Evolutionary conservation across 2,888 invertebrate species (phyloP).

Genomic region (Acrocyrtus sp.): DNA sequence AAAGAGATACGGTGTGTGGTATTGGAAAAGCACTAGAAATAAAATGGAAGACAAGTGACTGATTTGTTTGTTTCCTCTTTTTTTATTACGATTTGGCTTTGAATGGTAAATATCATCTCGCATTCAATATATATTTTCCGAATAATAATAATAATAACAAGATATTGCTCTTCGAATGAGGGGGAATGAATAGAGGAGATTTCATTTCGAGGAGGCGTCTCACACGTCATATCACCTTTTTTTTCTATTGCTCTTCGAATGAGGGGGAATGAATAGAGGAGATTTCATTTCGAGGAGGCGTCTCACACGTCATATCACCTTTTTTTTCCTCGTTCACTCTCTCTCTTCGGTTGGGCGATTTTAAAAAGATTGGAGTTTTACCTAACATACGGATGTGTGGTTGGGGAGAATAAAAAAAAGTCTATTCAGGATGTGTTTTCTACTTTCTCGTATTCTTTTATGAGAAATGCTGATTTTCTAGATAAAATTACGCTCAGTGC

Average conservation of each 20-base stretch:
- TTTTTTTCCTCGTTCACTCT: slow-evolving; percentile 11
- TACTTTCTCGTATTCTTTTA: too few relatives aligned
- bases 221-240: slow-evolving; percentile 11
- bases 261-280: slow-evolving; percentile 9
- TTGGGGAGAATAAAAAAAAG: too few relatives aligned
- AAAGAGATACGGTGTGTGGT: not conserved
- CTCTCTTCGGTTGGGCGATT: slow-evolving; percentile 12
- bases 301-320: slow-evolving; percentile 9
- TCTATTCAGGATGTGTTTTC: too few relatives aligned
- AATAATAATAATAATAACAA: too few relatives aligned
- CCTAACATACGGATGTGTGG: too few relatives aligned
- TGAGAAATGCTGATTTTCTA: too few relatives aligned
- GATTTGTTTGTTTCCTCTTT: slow-evolving; percentile 1
- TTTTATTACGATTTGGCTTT: too few relatives aligned
- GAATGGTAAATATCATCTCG: too few relatives aligned
- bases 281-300: slow-evolving; percentile 20
- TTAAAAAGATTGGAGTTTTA: slow-evolving; percentile 15
- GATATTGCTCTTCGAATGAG: slow-evolving; percentile 24
- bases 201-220: slow-evolving; percentile 12
- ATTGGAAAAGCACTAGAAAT: not conserved
- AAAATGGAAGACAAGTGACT: not conserved
- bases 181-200: slow-evolving; percentile 15
- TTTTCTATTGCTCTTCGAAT: slow-evolving; percentile 19
- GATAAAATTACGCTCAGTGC: too few relatives aligned
- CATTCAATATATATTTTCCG: too few relatives aligned